Evolutionary conservation across 2,888 invertebrate genomes (phyloP).

Genomic region (Slavum lentiscoides): DNA sequence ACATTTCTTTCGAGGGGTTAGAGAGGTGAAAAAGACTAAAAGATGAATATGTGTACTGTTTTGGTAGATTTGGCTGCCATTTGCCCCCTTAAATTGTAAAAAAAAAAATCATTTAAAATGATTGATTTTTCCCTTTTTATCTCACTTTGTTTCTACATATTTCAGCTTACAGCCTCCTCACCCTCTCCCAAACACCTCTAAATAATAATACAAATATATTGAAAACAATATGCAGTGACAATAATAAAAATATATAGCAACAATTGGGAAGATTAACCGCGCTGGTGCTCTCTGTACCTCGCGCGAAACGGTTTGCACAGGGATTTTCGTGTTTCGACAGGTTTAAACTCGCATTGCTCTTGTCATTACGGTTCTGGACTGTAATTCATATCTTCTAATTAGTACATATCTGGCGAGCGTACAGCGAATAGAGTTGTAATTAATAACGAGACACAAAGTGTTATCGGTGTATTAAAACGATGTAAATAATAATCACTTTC

Average conservation of each 20-base stretch:
- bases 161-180: neutral
- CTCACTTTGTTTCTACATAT: neutral
- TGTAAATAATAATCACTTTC: too few relatives aligned
- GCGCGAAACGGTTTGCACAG: too few relatives aligned
- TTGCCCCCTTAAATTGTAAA: neutral
- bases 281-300: too few relatives aligned
- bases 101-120: conserved; percentile 1
- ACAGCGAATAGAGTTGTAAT: too few relatives aligned
- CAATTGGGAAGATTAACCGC: neutral
- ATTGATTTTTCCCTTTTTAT: neutral
- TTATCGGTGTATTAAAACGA: too few relatives aligned
- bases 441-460: too few relatives aligned
- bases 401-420: too few relatives aligned
- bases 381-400: too few relatives aligned
- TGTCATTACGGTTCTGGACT: too few relatives aligned
- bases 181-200: neutral
- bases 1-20: neutral
- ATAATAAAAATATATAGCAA: neutral
- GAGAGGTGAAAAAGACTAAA: neutral
- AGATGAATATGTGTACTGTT: neutral
- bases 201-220: too few relatives aligned
- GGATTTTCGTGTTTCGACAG: too few relatives aligned
- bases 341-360: too few relatives aligned
- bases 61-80: neutral
- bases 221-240: neutral